A percentile compares a stretch with the other conserved stretches of the same genome.
These are phyloP conservation scores for Chauna torquata DNA, from an alignment of 2,113 vertebrate genomes.

Conservation along the genomic window DNA sequence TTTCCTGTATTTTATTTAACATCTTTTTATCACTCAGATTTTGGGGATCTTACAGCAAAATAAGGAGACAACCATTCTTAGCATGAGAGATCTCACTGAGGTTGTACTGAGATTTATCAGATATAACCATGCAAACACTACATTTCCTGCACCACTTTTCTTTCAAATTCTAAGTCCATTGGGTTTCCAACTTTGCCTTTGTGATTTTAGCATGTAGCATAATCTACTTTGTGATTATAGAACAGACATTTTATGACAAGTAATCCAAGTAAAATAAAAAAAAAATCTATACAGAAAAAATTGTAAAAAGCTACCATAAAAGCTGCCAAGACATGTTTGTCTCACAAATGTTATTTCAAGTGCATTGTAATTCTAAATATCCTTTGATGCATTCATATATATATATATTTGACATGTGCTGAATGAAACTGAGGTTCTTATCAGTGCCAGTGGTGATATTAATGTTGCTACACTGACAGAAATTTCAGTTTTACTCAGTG, in stretches of 20 bases:
- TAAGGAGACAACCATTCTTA: background rate
- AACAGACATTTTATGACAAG: background rate
- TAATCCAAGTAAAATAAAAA: background rate
- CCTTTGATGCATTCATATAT: background rate
- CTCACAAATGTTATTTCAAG: background rate
- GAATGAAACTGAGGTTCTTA: background rate
- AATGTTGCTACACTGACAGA: background rate
- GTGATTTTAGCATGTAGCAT: background rate
- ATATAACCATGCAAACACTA: background rate
- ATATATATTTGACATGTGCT: background rate
- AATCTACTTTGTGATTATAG: background rate
- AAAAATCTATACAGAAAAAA: background rate
- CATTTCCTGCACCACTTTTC: background rate
- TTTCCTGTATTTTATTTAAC: background rate
- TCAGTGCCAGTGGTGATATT: background rate
- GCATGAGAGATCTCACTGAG: accelerated
- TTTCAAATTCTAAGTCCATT: background rate
- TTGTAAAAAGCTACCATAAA: background rate
- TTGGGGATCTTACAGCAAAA: background rate
- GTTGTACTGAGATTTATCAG: background rate
- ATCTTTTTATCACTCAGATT: background rate
- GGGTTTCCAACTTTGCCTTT: background rate
- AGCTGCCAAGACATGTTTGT: background rate
- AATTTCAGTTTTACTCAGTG: background rate
- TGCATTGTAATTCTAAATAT: background rate